Evolutionary conservation across 1,140 invertebrate species (phyloP), one percentile per base, ranked within the genome.

Genomic region (Nomia melanderi): DNA sequence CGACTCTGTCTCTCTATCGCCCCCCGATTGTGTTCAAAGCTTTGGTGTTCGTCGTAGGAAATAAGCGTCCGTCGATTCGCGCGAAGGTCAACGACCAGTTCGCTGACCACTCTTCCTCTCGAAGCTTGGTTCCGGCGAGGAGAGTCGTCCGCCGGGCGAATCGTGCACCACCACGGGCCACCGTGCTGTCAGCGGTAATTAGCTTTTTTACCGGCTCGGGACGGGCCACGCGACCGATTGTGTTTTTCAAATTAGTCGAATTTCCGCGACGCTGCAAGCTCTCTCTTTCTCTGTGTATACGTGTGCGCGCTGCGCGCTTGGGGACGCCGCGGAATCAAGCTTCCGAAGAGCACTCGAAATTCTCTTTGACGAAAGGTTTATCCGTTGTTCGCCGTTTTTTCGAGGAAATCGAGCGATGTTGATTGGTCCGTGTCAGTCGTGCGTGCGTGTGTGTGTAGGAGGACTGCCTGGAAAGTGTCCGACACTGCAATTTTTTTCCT

Each of bases 21-120:
- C 86, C 87, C 86, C 88, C 86, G 62, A 90, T 88, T 91, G 90
- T 92, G 90, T 91, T 91, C 90, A 91, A 86, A 86, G 78, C 77
- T 86, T 79, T 70, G 78, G 71, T 87, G 72, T 86, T 86, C 78
- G 81, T 64, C 41, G 50, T 54, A 71, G 71, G 56, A 78, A 41
- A 50, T 72, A 82, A 50, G 69, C 67, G 56, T 63, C 50, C 56
- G 67, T 82, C 57, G 41, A 80, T 33, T 76, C 33, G 72, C 59
- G 65, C 66, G 54, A 76, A 33, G 62, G 39, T 41, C 33, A 14
- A 36, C n/a, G 27, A 41, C 12, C 39, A 4, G 7, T 5, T 27
- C 27, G 23, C 39, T 69, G n/a, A n/a, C n/a, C n/a, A n/a, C n/a
- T 65, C 54, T 69, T 41, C 39, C 54, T 76, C 54, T 69, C 54